These are phyloP conservation scores for Pangasianodon hypophthalmus DNA, from an alignment of 2,113 vertebrate species.

Conservation along the genomic window DNA sequence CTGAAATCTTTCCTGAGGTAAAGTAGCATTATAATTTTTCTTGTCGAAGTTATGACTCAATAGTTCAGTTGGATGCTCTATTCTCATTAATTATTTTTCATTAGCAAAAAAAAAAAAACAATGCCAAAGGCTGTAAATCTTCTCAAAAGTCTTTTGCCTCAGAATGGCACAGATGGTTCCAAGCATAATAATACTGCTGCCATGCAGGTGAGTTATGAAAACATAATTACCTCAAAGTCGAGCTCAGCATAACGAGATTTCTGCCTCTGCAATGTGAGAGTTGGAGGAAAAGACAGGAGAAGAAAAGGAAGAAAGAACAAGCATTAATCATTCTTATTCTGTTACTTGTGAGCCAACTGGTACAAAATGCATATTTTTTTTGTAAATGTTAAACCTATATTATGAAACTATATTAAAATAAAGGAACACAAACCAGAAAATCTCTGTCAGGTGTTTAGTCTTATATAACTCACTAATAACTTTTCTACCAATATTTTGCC, in stretches of 20 bases:
- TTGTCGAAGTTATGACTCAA: not conserved
- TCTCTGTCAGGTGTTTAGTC: not conserved
- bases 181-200: not conserved
- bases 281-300: not conserved
- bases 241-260: slow-evolving; percentile 97
- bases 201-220: slow-evolving; percentile 1
- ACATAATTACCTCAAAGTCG: slow-evolving; percentile 92
- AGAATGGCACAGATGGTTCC: not conserved
- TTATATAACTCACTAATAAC: not conserved
- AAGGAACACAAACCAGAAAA: not conserved
- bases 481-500: not conserved
- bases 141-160: not conserved
- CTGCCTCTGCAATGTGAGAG: slow-evolving; percentile 79
- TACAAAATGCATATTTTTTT: not conserved
- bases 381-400: not conserved
- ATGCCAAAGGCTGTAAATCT: not conserved
- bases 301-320: slow-evolving; percentile 30
- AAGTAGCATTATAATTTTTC: not conserved
- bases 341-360: not conserved
- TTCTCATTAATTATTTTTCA: not conserved
- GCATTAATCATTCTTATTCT: slow-evolving; percentile 19
- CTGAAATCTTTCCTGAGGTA: not conserved
- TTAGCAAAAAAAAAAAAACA: not conserved
- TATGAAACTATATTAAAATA: not conserved
- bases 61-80: not conserved